Base-by-base conservation (phyloP, 2,113 vertebrate species). In the Mionectes macconnelli region DNA sequence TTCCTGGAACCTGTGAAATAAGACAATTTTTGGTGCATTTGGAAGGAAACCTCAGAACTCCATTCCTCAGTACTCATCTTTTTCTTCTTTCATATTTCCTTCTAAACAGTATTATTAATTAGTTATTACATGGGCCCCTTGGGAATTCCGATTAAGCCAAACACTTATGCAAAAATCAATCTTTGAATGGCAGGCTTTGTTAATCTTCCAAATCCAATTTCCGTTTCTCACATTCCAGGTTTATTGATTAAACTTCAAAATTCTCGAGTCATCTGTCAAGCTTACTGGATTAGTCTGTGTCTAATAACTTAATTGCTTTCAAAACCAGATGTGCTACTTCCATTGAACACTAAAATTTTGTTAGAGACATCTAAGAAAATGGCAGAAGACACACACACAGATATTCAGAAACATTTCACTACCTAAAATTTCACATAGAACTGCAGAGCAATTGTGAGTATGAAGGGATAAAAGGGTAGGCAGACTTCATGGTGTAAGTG, bases 271-370 rank as follows among this genome's bases (percentile, higher is more conserved):
- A 75, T 95, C 94, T 97, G 87, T 84, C 44, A 8, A 67, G 45
- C 50, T 97, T 97, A 97, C 97, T 91, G 84, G 96, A 96, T 97
- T 97, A 97, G 96, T 96, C 74, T 56, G 55, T 93, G 95, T 94
- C 92, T 97, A 97, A 97, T 97, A 98, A 96, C 88, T 97, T 98
- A 98, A 98, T 98, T 97, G 96, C 96, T 92, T 96, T 75, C 89
- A 85, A 97, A 97, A 97, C 95, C 94, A 98, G 97, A 98, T 97
- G 97, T 97, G 68, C 42, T 94, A 44, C 94, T 97, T 98, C 80
- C 81, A 96, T 15, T 90, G 93, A 96, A 96, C 47, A 14, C 89
- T 92, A 78, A 97, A 95, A 97, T 98, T 97, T 94, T 40, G 50
- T 95, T 97, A 90, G 87, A 96, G 82, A 90, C 73, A 95, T 52